Percentiles rank a stretch among this genome's conserved stretches.
Evolutionary conservation across 2,888 invertebrate species (phyloP).

Genomic region (Tipula unca): DNA sequence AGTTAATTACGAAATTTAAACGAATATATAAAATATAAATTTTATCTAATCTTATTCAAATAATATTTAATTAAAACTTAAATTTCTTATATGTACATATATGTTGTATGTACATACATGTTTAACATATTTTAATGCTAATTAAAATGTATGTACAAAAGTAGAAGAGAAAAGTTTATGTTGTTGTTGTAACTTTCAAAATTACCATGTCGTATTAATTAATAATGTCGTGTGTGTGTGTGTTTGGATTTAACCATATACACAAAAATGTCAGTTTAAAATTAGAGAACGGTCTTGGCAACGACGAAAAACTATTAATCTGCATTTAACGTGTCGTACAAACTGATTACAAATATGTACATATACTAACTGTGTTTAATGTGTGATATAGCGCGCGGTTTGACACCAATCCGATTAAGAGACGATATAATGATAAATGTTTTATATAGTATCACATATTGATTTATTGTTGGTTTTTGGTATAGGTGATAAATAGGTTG

Average conservation of each 20-base stretch:
- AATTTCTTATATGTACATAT: not conserved
- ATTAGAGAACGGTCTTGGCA: not conserved
- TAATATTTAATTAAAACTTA: not conserved
- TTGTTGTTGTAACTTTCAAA: too few relatives aligned
- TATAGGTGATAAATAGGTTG: not conserved
- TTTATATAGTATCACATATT: not conserved
- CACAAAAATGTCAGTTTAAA: not conserved
- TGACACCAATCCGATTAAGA: not conserved
- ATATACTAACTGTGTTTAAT: not conserved
- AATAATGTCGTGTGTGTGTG: not conserved
- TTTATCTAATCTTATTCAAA: conserved; percentile 8
- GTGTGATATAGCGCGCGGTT: not conserved
- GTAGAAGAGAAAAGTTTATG: not conserved
- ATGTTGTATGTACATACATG: not conserved
- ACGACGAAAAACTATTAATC: not conserved
- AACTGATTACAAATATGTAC: not conserved
- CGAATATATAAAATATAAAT: not conserved
- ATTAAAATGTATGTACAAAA: not conserved
- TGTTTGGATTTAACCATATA: not conserved
- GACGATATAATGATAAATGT: not conserved
- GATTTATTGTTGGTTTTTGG: not conserved
- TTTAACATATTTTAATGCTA: not conserved
- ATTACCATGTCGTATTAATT: not conserved
- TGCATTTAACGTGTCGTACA: not conserved
- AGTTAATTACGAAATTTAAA: not conserved